phyloP scores from a whole-genome alignment of 2,113 vertebrate genomes.

The Prunella fulvescens region DNA sequence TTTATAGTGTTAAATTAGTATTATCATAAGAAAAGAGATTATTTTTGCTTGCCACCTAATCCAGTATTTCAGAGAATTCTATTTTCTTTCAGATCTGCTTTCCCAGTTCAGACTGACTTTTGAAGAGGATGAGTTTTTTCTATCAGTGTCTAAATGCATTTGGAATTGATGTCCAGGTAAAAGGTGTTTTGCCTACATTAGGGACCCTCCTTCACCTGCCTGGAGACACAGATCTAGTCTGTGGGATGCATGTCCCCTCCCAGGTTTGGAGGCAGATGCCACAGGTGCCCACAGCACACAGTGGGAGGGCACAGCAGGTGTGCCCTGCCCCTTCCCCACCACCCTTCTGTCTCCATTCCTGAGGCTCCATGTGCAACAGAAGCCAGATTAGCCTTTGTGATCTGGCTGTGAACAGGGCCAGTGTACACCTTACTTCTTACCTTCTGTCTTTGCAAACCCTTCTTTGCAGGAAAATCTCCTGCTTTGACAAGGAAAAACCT shows the following conservation, averaged over 20 bases:
- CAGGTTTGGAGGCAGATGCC: background rate
- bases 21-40: background rate
- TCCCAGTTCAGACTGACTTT: background rate
- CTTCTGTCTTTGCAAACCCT: background rate
- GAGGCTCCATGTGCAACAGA: rapidly evolving
- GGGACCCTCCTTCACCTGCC: background rate
- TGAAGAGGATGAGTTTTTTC: background rate
- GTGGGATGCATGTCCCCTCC: background rate
- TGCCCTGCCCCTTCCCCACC: background rate
- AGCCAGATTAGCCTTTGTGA: background rate
- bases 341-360: background rate
- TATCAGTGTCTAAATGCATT: background rate
- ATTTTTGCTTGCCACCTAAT: background rate
- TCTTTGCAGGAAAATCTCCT: background rate
- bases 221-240: background rate
- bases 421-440: background rate
- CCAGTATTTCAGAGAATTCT: background rate
- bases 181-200: background rate
- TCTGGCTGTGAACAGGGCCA: background rate
- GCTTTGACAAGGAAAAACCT: background rate
- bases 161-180: background rate
- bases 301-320: background rate
- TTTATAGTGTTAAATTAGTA: background rate
- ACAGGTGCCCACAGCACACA: background rate
- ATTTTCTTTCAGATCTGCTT: background rate